Base-by-base conservation (phyloP, 2,888 invertebrate genomes). In the Drosophila putrida region DNA sequence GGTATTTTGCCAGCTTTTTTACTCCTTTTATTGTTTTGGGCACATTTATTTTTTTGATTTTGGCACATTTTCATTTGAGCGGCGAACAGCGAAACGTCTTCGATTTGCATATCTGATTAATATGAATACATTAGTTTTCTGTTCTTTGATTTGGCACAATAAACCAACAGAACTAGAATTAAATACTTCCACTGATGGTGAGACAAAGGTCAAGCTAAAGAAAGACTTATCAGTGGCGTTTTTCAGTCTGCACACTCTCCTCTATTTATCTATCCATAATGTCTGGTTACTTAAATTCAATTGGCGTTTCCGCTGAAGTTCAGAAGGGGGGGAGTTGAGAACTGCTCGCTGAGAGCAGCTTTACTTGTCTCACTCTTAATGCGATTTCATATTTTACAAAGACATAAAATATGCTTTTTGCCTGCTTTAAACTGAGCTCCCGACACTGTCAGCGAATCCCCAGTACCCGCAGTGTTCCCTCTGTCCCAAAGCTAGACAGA, bases 31-130 rank as follows among this genome's bases (percentile, higher is more conserved):
- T n/a, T 28, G 38, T 33, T 25, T 11, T 35, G 46, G 41, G 49
- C 39, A 62, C 46, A 13, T 47, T 41, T 13, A 31, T 6, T 53
- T 35, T 51, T 43, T 59, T 25, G 28, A 3, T 9, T 33, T 33
- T 70, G 50, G 62, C 49, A 51, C 51, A 69, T 69, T 86, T 74
- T 46, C 68, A 65, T 70, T 54, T 36, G 59, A 39, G 49, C 44
- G 31, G 20, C 38, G 35, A 36, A 28, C 65, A 54, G 63, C 71
- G 54, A 68, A 54, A 62, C 71, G 41, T 64, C 55, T 59, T 58
- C 50, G 71, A 90, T 89, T 90, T 88, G 75, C 88, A 88, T 88
- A 89, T 71, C 77, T 90, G 88, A 89, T 90, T 90, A 89, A 90
- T 88, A 90, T 80, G 78, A 88, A 90, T 86, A 80, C 71, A 80